Percentiles rank a stretch among this genome's conserved stretches.
phyloP scores from a whole-genome alignment of 2,113 vertebrate genomes.

The Brienomyrus brachyistius region DNA sequence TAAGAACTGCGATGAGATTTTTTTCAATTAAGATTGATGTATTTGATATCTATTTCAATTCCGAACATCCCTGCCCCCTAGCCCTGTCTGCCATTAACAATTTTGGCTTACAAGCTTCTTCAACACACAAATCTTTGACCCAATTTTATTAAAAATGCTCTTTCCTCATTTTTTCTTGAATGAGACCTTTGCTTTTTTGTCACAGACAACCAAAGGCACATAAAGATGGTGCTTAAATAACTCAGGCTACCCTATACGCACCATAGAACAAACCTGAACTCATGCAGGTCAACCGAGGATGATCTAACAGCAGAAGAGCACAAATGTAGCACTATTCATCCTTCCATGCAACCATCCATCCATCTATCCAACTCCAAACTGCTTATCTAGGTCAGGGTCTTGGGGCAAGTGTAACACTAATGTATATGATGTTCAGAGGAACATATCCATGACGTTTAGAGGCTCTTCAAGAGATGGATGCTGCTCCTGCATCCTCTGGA shows the following conservation, averaged over 20 bases:
- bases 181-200: neutral
- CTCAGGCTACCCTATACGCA: neutral
- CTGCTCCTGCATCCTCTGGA: neutral
- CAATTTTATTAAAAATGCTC: neutral
- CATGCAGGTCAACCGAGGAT: neutral
- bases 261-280: neutral
- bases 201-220: neutral
- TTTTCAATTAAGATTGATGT: conserved; percentile 8
- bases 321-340: neutral
- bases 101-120: neutral
- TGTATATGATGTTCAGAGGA: neutral
- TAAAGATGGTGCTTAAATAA: neutral
- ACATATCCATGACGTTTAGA: neutral
- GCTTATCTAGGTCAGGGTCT: neutral
- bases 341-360: neutral
- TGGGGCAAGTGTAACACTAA: neutral
- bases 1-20: conserved; percentile 4
- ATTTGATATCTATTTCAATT: neutral
- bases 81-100: neutral
- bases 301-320: neutral
- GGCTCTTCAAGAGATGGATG: neutral
- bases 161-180: neutral
- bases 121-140: neutral
- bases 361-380: neutral
- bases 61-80: neutral